Percentiles rank a stretch among this genome's conserved stretches.
Evolutionary conservation across 2,113 vertebrate species (phyloP).

Genomic region (Cochlearius cochlearius): DNA sequence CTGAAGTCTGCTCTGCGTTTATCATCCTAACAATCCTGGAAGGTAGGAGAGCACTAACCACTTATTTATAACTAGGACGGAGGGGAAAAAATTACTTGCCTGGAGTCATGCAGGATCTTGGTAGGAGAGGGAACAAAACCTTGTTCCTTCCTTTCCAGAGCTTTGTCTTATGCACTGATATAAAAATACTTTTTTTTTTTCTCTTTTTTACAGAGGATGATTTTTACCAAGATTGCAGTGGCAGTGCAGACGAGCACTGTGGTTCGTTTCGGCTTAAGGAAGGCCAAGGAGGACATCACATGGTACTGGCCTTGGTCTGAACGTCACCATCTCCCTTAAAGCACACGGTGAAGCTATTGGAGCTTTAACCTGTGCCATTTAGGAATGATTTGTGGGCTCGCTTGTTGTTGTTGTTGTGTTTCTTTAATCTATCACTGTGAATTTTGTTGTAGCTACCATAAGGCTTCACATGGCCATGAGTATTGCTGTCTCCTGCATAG

Average conservation of each 20-base stretch:
- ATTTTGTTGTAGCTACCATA: not conserved
- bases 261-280: conserved; percentile 53
- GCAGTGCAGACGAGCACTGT: not conserved
- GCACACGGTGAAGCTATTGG: not conserved
- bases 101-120: not conserved
- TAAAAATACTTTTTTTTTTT: not conserved
- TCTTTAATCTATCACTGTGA: not conserved
- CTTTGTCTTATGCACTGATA: not conserved
- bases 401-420: not conserved
- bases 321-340: conserved; percentile 30
- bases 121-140: not conserved
- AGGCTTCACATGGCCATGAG: not conserved
- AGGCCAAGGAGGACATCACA: conserved; percentile 60
- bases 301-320: conserved; percentile 76
- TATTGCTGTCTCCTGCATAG: not conserved
- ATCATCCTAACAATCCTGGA: not conserved
- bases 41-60: not conserved
- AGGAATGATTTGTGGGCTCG: not conserved
- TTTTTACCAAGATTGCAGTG: conserved; percentile 58
- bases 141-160: not conserved
- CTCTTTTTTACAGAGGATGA: conserved; percentile 68
- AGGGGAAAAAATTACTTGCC: not conserved
- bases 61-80: not conserved
- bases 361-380: not conserved
- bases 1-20: not conserved